phyloP scores from a whole-genome alignment of 2,797 vertebrate species.

The Pterois miles region DNA sequence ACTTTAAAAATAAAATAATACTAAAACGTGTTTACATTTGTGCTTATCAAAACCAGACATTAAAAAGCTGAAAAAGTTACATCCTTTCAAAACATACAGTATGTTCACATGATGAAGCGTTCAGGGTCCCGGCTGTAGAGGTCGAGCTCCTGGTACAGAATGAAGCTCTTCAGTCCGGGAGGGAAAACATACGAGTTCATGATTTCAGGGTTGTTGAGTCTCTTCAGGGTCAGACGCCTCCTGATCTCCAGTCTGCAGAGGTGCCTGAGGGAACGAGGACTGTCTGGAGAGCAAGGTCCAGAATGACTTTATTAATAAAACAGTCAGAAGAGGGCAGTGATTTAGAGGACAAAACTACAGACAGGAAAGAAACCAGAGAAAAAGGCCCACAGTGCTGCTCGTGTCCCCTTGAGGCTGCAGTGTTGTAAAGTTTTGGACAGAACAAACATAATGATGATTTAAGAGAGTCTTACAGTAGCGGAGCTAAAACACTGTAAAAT shows the following conservation, averaged over 20 bases:
- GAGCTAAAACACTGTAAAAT: neutral
- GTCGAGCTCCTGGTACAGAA: constrained; percentile 88
- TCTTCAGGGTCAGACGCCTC: constrained; percentile 81
- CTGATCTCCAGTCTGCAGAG: constrained; percentile 88
- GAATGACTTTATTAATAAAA: neutral
- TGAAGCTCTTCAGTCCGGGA: constrained; percentile 79
- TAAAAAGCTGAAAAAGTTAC: neutral
- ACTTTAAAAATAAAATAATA: neutral
- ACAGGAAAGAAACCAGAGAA: neutral
- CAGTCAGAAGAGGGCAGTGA: neutral
- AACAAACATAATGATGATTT: neutral
- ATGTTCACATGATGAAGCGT: constrained; percentile 20
- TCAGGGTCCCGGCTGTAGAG: constrained; percentile 79
- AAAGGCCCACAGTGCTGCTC: neutral
- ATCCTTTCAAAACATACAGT: neutral
- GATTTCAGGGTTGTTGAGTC: constrained; percentile 76
- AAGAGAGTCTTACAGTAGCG: neutral
- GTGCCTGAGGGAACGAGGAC: constrained; percentile 85
- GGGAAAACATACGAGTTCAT: constrained; percentile 82
- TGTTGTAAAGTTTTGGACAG: too few species aligned
- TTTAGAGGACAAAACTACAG: neutral
- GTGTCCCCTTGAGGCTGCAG: neutral
- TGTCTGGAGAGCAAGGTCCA: constrained; percentile 76
- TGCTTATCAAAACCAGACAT: neutral
- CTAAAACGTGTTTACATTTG: neutral